Evolutionary conservation across 2,113 vertebrate genomes (phyloP), one percentile per base, ranked within the genome.

Genomic region (Dryoscopus gambensis): DNA sequence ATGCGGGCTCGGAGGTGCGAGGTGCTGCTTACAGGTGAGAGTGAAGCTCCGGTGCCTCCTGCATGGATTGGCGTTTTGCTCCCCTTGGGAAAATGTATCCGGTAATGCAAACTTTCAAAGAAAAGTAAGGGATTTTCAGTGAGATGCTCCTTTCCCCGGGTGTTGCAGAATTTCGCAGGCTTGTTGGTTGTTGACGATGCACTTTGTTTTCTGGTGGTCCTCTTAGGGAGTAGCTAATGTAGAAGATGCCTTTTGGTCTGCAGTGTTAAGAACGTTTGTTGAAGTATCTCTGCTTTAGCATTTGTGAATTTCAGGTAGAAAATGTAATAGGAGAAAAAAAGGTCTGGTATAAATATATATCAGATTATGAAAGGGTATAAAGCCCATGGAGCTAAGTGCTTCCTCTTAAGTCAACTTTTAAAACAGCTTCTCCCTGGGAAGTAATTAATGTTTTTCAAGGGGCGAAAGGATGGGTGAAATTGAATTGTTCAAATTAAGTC

Each of bases 401-500:
- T 85, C 24, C 31, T 65, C 10, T 37, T 68, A 90, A 94, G 59
- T 60, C 76, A 94, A 95, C 95, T 96, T 92, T 75, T 68, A 44
- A 81, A 92, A 31, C 44, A 11, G 68, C 47, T 56, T 89, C 42
- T 94, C 71, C 73, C 47, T 81, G n/a, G 79, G 23, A 31, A 86
- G 71, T 52, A 37, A 30, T 90, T 92, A 88, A 46, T 53, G 22
- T 89, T 89, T 93, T 94, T 94, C 88, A 86, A 78, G 56, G 64
- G 75, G 95, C 84, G 89, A 80, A 73, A 82, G 64, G 68, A 91
- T 90, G 88, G 78, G 89, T 87, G 40, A 91, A 94, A 90, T 59
- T 80, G 87, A 97, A 53, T 90, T 90, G 95, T 91, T 91, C 84
- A 89, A 88, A 96, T 94, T 89, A 96, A 96, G 89, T 92, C 50